These are phyloP conservation scores for Buteo buteo DNA, from an alignment of 2,113 vertebrate species.

Conservation along the genomic window DNA sequence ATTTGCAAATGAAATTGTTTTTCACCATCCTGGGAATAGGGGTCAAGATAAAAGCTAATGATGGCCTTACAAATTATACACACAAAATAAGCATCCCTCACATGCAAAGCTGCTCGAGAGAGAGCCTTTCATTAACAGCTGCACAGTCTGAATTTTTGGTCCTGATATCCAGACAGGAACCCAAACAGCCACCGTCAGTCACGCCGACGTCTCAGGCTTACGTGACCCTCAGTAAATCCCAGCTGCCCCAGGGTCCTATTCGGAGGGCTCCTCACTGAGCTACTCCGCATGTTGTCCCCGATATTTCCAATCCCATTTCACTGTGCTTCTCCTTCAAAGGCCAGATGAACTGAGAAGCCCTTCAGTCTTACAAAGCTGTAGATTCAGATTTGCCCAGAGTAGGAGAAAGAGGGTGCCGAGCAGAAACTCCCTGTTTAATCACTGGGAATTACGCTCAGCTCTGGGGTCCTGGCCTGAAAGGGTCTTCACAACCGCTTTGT, in stretches of 20 bases:
- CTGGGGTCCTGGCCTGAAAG: not conserved
- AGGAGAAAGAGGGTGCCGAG: not conserved
- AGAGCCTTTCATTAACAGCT: not conserved
- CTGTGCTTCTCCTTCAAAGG: not conserved
- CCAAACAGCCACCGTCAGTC: not conserved
- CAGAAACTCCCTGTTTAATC: not conserved
- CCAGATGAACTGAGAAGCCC: not conserved
- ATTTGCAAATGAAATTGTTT: conserved; percentile 44
- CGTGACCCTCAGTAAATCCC: not conserved
- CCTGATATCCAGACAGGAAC: not conserved
- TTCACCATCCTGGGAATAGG: not conserved
- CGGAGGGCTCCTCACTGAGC: not conserved
- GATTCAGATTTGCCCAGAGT: not conserved
- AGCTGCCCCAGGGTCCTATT: not conserved
- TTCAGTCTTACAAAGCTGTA: not conserved
- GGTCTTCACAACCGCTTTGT: not conserved
- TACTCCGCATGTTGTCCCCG: not conserved
- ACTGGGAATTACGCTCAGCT: not conserved
- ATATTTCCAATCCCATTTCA: not conserved
- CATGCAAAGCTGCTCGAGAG: not conserved
- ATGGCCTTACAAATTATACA: not conserved
- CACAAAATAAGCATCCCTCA: not conserved
- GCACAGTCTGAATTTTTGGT: not conserved
- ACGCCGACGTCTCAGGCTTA: not conserved
- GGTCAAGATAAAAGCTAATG: conserved; percentile 34